Conservation (phyloP, 2,888 invertebrate genomes). For the Podabrus alpinus region DNA sequence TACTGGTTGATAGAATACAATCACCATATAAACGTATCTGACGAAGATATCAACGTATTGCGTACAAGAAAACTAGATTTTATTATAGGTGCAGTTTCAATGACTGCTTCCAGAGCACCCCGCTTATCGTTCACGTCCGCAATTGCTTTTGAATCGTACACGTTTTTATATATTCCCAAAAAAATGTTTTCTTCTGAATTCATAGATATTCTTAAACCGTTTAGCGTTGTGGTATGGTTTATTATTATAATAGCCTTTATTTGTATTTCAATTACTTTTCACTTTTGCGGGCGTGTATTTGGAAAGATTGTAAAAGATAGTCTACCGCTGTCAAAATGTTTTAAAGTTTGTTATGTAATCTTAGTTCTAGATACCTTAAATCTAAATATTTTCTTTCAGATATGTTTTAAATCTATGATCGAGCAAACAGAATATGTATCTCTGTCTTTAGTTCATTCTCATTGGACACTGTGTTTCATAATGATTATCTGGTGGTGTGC, state of each 20-base stretch:
- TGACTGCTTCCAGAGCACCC: conserved; percentile 25
- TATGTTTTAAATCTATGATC: conserved; percentile 30
- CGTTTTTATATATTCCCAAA: conserved; percentile 32
- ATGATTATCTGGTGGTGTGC: conserved; percentile 30
- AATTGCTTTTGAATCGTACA: conserved; percentile 29
- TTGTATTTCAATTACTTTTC: conserved; percentile 6
- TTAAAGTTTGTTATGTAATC: conserved; percentile 4
- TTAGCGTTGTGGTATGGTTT: conserved; percentile 29
- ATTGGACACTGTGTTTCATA: conserved; percentile 20
- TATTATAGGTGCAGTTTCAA: conserved; percentile 36
- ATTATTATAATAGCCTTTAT: conserved; percentile 8
- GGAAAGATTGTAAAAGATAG: background rate
- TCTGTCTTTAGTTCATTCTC: background rate
- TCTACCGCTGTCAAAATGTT: conserved; percentile 1
- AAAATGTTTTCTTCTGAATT: conserved; percentile 16
- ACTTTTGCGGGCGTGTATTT: background rate
- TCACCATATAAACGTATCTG: conserved; percentile 2
- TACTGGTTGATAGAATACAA: conserved; percentile 22
- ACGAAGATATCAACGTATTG: conserved; percentile 14
- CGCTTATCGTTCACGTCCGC: conserved; percentile 31
- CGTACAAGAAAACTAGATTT: conserved; percentile 27
- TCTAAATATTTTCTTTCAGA: conserved; percentile 11
- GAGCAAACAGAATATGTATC: conserved; percentile 31
- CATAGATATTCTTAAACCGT: conserved; percentile 29
- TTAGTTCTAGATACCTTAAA: background rate